These are phyloP conservation scores for Pteria penguin DNA, from an alignment of 2,888 invertebrate genomes.

Conservation along the genomic window DNA sequence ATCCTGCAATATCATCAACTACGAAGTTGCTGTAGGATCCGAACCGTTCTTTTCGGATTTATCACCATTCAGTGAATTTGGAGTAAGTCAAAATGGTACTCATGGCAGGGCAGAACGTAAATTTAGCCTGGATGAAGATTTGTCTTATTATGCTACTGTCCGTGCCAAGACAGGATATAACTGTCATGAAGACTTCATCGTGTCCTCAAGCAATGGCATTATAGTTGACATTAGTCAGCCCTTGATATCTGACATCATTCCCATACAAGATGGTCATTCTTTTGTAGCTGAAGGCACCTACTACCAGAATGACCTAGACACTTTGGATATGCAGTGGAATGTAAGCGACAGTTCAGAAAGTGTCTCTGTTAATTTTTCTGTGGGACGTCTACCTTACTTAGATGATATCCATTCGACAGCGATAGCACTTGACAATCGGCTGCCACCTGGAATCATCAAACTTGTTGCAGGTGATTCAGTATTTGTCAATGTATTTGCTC, in stretches of 20 bases:
- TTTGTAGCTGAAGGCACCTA: conserved; percentile 21
- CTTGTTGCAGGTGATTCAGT: conserved; percentile 47
- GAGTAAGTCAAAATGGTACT: conserved; percentile 60
- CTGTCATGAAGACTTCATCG: conserved; percentile 57
- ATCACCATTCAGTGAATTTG: conserved; percentile 59
- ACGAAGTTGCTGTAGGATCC: conserved; percentile 67
- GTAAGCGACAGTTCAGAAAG: conserved; percentile 41
- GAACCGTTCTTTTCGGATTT: conserved; percentile 59
- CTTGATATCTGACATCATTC: conserved; percentile 28
- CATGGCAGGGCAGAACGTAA: conserved; percentile 62
- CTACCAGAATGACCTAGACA: conserved; percentile 47
- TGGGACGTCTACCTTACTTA: conserved; percentile 31
- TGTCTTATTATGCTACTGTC: conserved; percentile 58
- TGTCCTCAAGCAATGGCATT: conserved; percentile 64
- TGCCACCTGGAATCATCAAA: conserved; percentile 19
- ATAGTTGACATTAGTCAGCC: conserved; percentile 54
- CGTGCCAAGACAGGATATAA: conserved; percentile 61
- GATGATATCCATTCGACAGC: conserved; percentile 9
- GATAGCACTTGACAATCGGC: background rate
- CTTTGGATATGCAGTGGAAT: conserved; percentile 40
- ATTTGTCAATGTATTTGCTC: conserved; percentile 44
- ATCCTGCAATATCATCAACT: conserved; percentile 61
- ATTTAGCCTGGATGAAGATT: conserved; percentile 53
- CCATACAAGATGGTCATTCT: conserved; percentile 29
- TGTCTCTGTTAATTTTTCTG: background rate